Evolutionary conservation across 2,888 invertebrate species (phyloP), one percentile per base, ranked within the genome.

Genomic region (Shargacucullia verbasci): DNA sequence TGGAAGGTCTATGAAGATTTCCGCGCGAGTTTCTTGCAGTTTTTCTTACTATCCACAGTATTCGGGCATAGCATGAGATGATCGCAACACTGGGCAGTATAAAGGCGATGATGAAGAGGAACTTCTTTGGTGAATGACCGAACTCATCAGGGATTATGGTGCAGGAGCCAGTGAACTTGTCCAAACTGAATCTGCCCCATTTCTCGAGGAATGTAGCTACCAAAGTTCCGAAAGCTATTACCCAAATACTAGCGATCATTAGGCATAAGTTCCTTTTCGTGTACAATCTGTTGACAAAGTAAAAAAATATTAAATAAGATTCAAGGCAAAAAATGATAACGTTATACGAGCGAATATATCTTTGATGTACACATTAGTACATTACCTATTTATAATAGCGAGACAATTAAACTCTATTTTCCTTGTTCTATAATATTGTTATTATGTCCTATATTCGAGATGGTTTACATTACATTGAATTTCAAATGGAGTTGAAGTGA

Each of bases 61-160:
- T 98, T 70, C 97, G 95, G 0, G 97, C 96, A 79, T 98, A 98
- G 82, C 97, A 98, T 59, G 96, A 91, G 33, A 98, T 95, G 78
- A 98, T 98, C 53, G 96, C 96, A 69, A 96, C 85, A 85, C 98
- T 98, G 0, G 99, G 98, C 43, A 98, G 93, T 49, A 97, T 94
- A 81, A 98, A 98, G 15, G 97, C 98, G 43, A 96, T 95, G 2
- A 97, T 94, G 84, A 98, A 98, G 1, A 98, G 95, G 47, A 96
- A 95, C 74, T 95, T 96, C 85, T 97, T 98, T 2, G 97, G 96
- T 44, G 97, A 95, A 43, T 95, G 95, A 59, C 95, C 94, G 75
- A 96, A 89, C 34, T 92, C 83, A 79, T 97, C 97, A 0, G 95
- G 95, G 0, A 97, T 90, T 74, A 98, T 97, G 31, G 97, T 96